Conservation (phyloP, 2,888 invertebrate species). For the Crocallis elinguaria region DNA sequence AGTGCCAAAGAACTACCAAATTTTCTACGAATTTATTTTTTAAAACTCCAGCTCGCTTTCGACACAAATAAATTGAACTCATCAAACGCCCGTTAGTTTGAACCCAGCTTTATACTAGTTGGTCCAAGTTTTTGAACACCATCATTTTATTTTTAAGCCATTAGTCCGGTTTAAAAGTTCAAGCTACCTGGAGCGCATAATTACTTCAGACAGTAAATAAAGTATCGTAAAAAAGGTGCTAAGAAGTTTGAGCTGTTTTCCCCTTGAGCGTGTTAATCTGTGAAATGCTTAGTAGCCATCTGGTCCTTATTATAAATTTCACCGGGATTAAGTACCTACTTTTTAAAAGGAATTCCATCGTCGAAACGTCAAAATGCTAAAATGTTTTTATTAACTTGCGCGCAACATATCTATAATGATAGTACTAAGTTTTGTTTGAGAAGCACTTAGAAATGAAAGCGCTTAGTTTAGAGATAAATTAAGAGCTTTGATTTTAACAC, state of each 20-base stretch:
- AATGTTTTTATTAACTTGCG: no score
- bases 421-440: no score
- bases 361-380: no score
- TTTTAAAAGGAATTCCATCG: no score
- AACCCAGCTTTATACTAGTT: conserved; percentile 37
- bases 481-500: no score
- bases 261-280: background rate
- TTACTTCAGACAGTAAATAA: conserved; percentile 29
- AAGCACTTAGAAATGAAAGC: no score
- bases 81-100: background rate
- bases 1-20: no score
- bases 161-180: conserved; percentile 35
- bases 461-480: no score
- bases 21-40: no score
- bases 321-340: background rate
- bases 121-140: conserved; percentile 53
- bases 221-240: conserved; percentile 13
- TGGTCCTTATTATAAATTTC: background rate
- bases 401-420: no score
- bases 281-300: background rate
- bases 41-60: no score
- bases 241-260: conserved; percentile 1
- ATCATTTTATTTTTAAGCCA: conserved; percentile 48
- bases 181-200: conserved; percentile 17
- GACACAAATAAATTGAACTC: no score